Conservation (phyloP, 1,140 invertebrate species). For the Periplaneta americana region DNA sequence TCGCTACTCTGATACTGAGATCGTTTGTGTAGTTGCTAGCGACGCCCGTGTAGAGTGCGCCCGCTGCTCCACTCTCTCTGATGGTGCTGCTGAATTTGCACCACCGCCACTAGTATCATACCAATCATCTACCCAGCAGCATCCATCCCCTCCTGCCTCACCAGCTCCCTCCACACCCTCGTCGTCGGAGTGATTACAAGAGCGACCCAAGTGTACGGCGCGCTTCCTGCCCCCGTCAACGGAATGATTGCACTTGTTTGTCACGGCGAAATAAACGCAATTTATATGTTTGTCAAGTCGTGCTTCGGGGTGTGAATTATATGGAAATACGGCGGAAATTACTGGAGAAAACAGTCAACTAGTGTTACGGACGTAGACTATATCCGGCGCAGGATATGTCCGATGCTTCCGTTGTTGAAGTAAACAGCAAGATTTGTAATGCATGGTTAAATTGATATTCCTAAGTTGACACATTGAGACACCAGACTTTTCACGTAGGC, state of each 20-base stretch:
- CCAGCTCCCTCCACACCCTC: neutral
- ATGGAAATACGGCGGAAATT: too few species aligned
- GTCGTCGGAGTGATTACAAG: too few species aligned
- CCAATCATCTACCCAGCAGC: neutral
- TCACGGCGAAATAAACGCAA: neutral
- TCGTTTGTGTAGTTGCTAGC: neutral
- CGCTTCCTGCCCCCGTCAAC: neutral
- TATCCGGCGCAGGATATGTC: too few species aligned
- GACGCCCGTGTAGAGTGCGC: neutral
- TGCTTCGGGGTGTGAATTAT: too few species aligned
- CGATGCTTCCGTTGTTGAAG: too few species aligned
- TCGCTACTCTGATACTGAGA: neutral
- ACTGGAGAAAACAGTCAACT: too few species aligned
- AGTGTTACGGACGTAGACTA: too few species aligned
- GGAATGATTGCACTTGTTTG: neutral
- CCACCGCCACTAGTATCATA: neutral
- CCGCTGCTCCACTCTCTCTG: neutral
- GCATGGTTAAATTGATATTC: too few species aligned
- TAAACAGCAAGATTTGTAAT: too few species aligned
- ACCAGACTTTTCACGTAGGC: too few species aligned
- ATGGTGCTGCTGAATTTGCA: neutral
- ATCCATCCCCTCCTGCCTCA: neutral
- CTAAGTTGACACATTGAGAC: too few species aligned
- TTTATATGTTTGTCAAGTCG: too few species aligned
- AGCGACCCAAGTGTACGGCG: neutral